Evolutionary conservation across 2,888 invertebrate genomes (phyloP), one percentile per base, ranked within the genome.

Genomic region (Barypeithes pellucidus): DNA sequence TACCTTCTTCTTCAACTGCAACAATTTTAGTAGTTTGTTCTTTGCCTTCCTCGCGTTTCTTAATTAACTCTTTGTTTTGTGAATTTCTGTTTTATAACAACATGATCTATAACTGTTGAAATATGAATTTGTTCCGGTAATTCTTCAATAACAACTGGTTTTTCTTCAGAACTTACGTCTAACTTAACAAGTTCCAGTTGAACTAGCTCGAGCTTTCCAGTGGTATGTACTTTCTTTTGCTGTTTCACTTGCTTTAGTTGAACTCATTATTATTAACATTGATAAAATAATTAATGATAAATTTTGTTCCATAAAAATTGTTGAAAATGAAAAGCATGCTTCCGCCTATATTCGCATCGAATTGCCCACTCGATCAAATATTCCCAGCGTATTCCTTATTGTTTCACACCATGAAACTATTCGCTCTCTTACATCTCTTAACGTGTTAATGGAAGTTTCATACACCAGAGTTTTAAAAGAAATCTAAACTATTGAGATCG

Each of bases 181-280:
- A 14, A n/a, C 39, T 69, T 73, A 16, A 75, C 18, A 16, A 79
- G 78, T 75, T 80, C 79, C 24, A 81, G 67, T 63, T 75, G 62
- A 57, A 81, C 78, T 22, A 78, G 76, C 67, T 79, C 78, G 18
- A 78, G 8, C 12, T 47, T 75, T 69, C 79, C 79, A 71, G 76
- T 77, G 87, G 77, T 73, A 85, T 83, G 78, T 86, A 87, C 62
- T 77, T 82, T 39, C 84, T 83, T 14, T 82, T 80, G 70, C 2
- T 12, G 16, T 24, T 81, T 83, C 0, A 87, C 78, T 73, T 82
- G 85, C 72, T 89, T 90, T 22, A 90, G 80, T 47, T 82, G 85
- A 12, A 90, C 86, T 76, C 88, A 87, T 84, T 93, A n/a, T n/a
- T n/a, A n/a, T n/a, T n/a, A n/a, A n/a, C n/a, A n/a, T n/a, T n/a